Evolutionary conservation across 2,113 vertebrate species (phyloP).

Genomic region (Archocentrus centrarchus): DNA sequence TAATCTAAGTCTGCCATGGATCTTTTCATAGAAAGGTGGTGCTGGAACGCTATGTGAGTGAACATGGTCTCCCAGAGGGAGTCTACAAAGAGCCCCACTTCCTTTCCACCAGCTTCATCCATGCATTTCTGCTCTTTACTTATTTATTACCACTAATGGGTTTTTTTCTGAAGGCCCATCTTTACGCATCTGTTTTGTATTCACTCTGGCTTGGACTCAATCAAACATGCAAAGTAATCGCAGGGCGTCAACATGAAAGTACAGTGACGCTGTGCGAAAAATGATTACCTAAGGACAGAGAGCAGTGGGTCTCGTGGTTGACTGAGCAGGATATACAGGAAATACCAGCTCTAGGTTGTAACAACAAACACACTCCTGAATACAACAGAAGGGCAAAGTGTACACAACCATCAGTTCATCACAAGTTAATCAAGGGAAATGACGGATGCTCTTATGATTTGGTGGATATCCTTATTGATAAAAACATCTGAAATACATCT

Average conservation of each 20-base stretch:
- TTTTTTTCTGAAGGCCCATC: constrained; percentile 51
- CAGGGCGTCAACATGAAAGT: background rate
- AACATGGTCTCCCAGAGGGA: constrained; percentile 2
- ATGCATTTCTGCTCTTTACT: constrained; percentile 66
- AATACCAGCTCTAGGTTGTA: constrained; percentile 78
- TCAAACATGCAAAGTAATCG: background rate
- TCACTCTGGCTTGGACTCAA: background rate
- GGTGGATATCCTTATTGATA: background rate
- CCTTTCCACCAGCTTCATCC: constrained; percentile 34
- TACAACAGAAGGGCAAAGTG: constrained; percentile 32
- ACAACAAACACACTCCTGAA: constrained; percentile 59
- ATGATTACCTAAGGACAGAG: constrained; percentile 24
- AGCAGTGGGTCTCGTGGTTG: constrained; percentile 31
- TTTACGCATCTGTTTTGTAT: constrained; percentile 22
- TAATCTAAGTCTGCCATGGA: background rate
- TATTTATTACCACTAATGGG: constrained; percentile 76
- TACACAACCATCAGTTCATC: background rate
- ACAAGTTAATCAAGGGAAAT: background rate
- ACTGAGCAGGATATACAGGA: constrained; percentile 79
- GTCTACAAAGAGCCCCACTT: constrained; percentile 29
- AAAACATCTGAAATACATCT: background rate
- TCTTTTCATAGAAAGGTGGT: background rate
- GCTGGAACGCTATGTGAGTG: constrained; percentile 10
- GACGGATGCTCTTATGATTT: background rate
- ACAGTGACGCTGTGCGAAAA: background rate